phyloP scores from a whole-genome alignment of 2,888 invertebrate species.

The Spilosoma lubricipeda region DNA sequence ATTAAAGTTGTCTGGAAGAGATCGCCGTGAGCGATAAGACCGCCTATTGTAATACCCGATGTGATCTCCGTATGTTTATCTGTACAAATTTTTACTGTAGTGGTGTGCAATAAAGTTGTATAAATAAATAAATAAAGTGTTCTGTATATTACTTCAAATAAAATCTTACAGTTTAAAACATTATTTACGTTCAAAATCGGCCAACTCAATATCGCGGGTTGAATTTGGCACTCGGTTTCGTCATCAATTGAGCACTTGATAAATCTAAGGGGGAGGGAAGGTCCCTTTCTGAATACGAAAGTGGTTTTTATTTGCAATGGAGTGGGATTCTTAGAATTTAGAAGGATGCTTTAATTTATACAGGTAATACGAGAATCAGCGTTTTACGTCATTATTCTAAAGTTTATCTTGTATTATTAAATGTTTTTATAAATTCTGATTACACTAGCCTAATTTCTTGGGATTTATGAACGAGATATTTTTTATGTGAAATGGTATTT shows the following conservation, averaged over 20 bases:
- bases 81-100: too few species aligned
- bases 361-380: background rate
- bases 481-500: too few species aligned
- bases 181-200: background rate
- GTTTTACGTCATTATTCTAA: background rate
- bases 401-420: background rate
- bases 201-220: background rate
- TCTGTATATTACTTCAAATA: background rate
- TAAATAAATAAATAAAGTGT: background rate
- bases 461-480: background rate
- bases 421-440: background rate
- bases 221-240: conserved; percentile 1
- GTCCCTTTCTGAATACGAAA: background rate
- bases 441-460: background rate
- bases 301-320: conserved; percentile 7
- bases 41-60: too few species aligned
- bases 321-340: background rate
- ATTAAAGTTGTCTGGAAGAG: too few species aligned
- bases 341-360: conserved; percentile 1
- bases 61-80: too few species aligned
- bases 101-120: too few species aligned
- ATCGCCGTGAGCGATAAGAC: too few species aligned
- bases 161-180: background rate
- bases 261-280: background rate
- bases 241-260: conserved; percentile 3